These are phyloP conservation scores for Limnephilus auricula DNA, from an alignment of 2,888 invertebrate species.

Conservation along the genomic window DNA sequence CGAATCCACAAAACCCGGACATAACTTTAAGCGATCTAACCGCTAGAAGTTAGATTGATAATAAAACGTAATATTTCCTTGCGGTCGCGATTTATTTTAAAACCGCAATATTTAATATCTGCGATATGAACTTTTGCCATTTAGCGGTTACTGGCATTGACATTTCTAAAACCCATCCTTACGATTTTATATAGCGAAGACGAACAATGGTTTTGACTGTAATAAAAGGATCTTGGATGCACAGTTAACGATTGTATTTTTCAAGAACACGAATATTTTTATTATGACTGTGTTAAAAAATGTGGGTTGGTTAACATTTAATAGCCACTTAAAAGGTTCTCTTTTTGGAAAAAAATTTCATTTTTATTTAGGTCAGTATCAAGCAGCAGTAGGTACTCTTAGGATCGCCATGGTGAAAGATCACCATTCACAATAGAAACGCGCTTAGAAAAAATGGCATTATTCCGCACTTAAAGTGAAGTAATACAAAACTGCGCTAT, in stretches of 20 bases:
- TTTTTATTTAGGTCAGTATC: not conserved
- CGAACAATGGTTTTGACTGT: not conserved
- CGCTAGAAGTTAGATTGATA: not conserved
- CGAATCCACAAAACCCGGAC: not conserved
- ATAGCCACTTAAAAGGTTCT: not conserved
- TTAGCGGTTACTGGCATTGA: not conserved
- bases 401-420: too few species aligned
- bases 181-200: not conserved
- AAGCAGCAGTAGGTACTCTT: not conserved
- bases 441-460: too few species aligned
- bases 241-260: not conserved
- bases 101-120: not conserved
- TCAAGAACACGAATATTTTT: not conserved
- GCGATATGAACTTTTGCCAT: not conserved
- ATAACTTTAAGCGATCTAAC: not conserved
- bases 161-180: not conserved
- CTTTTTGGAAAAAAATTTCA: not conserved
- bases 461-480: too few species aligned
- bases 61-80: not conserved
- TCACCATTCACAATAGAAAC: too few species aligned
- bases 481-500: too few species aligned
- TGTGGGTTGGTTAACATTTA: not conserved
- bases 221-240: not conserved
- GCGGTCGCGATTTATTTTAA: not conserved
- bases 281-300: not conserved